A percentile compares a stretch with the other conserved stretches of the same genome.
phyloP scores from a whole-genome alignment of 2,888 invertebrate species.

The Diarsia brunnea region DNA sequence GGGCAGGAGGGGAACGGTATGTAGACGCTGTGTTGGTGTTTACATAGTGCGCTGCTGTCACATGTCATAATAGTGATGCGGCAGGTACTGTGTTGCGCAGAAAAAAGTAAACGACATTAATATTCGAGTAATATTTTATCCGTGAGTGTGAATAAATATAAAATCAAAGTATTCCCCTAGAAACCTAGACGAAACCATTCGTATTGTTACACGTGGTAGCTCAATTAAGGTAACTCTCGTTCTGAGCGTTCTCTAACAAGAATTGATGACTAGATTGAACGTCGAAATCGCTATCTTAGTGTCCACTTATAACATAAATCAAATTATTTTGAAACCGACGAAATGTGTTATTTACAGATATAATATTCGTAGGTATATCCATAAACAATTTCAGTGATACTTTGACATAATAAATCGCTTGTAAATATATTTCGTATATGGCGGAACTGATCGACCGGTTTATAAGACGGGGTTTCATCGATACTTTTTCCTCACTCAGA shows the following conservation, averaged over 20 bases:
- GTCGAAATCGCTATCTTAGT: neutral
- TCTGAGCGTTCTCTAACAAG: neutral
- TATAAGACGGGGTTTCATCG: neutral
- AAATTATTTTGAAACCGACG: neutral
- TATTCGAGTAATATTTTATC: neutral
- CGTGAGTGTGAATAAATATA: neutral
- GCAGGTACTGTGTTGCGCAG: neutral
- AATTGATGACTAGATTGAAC: neutral
- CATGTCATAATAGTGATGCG: neutral
- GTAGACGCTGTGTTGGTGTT: neutral
- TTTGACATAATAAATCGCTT: neutral
- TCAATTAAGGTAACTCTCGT: neutral
- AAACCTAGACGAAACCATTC: neutral
- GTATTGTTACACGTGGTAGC: neutral
- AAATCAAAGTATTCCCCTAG: neutral
- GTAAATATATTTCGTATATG: neutral
- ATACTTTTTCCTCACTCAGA: slow-evolving; percentile 17
- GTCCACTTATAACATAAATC: neutral
- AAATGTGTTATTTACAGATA: neutral
- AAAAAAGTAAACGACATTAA: neutral
- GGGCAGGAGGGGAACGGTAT: neutral
- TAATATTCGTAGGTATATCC: neutral
- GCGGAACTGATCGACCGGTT: neutral
- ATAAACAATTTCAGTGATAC: neutral
- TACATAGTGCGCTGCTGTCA: neutral